Conservation (phyloP, 1,140 invertebrate genomes). For the Leptinotarsa defecta region DNA sequence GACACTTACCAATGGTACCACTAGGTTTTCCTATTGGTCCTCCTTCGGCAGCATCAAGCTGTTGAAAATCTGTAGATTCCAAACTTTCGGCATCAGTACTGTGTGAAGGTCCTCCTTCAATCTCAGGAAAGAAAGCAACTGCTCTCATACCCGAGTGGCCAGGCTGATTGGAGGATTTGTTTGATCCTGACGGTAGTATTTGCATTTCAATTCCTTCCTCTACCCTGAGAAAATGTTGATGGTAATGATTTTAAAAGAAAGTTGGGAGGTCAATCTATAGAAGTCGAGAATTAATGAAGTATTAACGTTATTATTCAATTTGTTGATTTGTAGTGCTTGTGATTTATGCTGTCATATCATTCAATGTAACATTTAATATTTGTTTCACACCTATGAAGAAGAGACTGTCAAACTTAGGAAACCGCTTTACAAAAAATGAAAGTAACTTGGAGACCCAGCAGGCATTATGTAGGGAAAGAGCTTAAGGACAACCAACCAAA, state of each 20-base stretch:
- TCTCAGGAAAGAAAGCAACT: constrained; percentile 29
- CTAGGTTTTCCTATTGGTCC: constrained; percentile 53
- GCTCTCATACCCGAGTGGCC: constrained; percentile 10
- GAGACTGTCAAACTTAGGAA: no score
- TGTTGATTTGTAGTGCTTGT: no score
- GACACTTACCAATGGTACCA: constrained; percentile 68
- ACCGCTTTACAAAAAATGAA: no score
- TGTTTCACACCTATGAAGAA: no score
- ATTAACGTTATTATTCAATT: no score
- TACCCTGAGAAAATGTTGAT: constrained; percentile 58
- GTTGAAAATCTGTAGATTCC: constrained; percentile 66
- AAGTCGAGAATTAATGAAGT: no score
- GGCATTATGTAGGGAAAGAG: no score
- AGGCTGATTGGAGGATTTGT: constrained; percentile 45
- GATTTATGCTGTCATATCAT: no score
- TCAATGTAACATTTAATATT: no score
- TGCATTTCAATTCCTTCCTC: constrained; percentile 86
- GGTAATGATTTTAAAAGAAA: not conserved
- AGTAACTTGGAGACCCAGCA: no score
- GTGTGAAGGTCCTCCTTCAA: constrained; percentile 42
- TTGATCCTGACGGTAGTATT: constrained; percentile 62
- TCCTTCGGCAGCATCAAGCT: constrained; percentile 54
- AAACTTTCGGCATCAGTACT: constrained; percentile 61
- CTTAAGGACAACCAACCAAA: no score
- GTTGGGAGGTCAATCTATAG: not conserved